These are phyloP conservation scores for Phymanthus crucifer DNA, from an alignment of 92 coral and sea anemone species.

Conservation along the genomic window DNA sequence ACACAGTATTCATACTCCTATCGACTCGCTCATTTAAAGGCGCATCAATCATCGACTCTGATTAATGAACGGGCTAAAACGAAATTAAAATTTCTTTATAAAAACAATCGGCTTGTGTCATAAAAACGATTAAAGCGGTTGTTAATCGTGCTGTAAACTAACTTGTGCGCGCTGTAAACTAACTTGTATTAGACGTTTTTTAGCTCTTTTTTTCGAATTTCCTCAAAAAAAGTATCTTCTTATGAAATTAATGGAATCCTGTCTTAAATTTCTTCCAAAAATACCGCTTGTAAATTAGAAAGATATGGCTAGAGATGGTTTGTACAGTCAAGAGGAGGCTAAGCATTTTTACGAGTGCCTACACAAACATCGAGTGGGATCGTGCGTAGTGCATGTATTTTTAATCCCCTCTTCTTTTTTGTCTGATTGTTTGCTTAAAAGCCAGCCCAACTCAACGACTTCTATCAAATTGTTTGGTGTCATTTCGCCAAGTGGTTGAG, in stretches of 20 bases:
- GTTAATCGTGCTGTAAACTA: not conserved
- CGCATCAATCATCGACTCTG: not conserved
- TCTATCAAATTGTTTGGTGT: not conserved
- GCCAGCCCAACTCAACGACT: not conserved
- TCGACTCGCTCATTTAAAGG: not conserved
- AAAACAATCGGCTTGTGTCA: not conserved
- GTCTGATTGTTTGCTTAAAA: not conserved
- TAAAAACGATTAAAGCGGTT: not conserved
- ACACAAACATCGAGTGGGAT: constrained; percentile 7
- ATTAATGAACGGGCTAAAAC: constrained; percentile 4
- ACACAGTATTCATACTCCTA: not conserved
- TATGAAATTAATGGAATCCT: too few relatives aligned
- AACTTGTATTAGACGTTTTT: not conserved
- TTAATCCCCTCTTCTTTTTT: not conserved
- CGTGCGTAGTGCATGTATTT: not conserved
- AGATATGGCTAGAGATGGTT: too few relatives aligned
- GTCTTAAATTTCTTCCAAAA: too few relatives aligned
- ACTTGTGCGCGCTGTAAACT: not conserved
- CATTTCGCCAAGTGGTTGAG: not conserved
- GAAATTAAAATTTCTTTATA: not conserved
- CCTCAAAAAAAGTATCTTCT: too few relatives aligned
- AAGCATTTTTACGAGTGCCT: not conserved
- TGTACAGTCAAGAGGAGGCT: not conserved
- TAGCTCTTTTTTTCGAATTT: too few relatives aligned
- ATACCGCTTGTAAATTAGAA: too few relatives aligned